phyloP scores from a whole-genome alignment of 2,888 invertebrate species.

The Exocentrus adspersus region DNA sequence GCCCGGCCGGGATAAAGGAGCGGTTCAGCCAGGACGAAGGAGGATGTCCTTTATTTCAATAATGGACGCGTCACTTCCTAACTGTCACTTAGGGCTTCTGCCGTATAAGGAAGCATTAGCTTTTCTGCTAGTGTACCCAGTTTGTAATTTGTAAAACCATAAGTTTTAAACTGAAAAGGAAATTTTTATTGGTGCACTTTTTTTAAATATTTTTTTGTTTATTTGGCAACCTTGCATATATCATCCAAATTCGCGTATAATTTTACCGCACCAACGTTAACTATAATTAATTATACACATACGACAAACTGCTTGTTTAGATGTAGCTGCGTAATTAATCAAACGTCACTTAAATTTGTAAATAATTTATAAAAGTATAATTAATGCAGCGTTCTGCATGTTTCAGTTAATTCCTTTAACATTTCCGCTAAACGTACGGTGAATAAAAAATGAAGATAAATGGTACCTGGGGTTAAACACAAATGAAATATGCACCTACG shows the following conservation, averaged over 20 bases:
- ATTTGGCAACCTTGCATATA: too few species aligned
- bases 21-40: neutral
- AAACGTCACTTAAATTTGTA: neutral
- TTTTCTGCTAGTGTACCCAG: too few species aligned
- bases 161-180: too few species aligned
- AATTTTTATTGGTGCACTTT: too few species aligned
- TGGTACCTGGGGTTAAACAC: too few species aligned
- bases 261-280: neutral
- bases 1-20: neutral
- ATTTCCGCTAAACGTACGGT: too few species aligned
- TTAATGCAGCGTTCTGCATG: neutral
- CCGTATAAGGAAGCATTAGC: too few species aligned
- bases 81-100: neutral
- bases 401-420: too few species aligned
- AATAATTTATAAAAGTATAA: neutral
- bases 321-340: neutral
- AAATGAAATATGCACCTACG: too few species aligned
- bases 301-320: neutral
- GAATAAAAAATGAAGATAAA: too few species aligned
- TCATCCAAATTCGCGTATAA: neutral
- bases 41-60: neutral
- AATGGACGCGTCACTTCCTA: neutral
- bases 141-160: too few species aligned
- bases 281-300: neutral
- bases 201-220: too few species aligned